Percentiles rank a stretch among this genome's conserved stretches.
Evolutionary conservation across 2,888 invertebrate genomes (phyloP).

Genomic region (Trisateles emortualis): DNA sequence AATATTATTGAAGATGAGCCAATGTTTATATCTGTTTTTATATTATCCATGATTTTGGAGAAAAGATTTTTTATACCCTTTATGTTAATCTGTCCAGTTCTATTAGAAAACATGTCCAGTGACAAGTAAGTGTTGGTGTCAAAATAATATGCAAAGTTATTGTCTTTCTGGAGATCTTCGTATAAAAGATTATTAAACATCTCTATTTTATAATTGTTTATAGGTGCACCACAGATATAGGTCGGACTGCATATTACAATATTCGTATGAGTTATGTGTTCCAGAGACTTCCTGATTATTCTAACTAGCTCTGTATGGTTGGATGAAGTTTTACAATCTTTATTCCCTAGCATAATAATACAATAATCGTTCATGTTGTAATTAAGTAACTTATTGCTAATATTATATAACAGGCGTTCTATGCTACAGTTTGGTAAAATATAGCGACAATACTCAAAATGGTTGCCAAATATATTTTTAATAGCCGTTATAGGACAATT

Average conservation of each 20-base stretch:
- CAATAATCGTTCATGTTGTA: not conserved
- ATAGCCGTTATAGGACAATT: not conserved
- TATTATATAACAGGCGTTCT: not conserved
- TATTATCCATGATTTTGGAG: not conserved
- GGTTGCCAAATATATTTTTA: not conserved
- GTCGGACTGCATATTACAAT: slow-evolving; percentile 2
- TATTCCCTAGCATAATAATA: slow-evolving; percentile 14
- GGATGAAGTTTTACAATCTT: not conserved
- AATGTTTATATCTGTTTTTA: not conserved
- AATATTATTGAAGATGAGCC: not conserved
- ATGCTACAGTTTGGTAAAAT: not conserved
- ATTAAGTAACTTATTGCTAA: not conserved
- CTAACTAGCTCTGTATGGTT: not conserved
- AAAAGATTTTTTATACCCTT: not conserved
- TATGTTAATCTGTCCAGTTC: not conserved
- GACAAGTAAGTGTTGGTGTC: not conserved
- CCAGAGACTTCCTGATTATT: not conserved
- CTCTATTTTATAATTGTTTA: not conserved
- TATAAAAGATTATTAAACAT: not conserved
- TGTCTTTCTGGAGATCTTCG: not conserved
- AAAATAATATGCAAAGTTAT: not conserved
- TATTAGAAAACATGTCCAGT: not conserved
- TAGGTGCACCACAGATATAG: not conserved
- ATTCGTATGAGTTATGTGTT: slow-evolving; percentile 1
- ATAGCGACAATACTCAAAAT: not conserved